Base-by-base conservation (phyloP, 2,888 invertebrate genomes). In the Mystacides longicornis region DNA sequence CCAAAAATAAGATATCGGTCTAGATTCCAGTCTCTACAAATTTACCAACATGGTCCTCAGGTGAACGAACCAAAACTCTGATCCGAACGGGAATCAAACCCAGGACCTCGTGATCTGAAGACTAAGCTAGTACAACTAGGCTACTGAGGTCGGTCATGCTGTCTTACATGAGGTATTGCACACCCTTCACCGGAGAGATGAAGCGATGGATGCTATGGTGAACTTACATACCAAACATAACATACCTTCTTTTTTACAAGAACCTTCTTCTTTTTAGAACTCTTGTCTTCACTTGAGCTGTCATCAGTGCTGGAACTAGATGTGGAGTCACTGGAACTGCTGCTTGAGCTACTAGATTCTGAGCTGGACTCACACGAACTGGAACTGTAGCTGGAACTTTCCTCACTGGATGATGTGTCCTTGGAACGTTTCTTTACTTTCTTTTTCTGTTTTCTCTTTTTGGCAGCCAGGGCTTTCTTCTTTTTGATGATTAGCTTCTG, bases 221-320 rank as follows among this genome's bases (percentile, higher is more conserved):
- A n/a, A n/a, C n/a, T n/a, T n/a, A n/a, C n/a, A n/a, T n/a, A n/a
- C n/a, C n/a, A 49, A 49, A 31, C 7, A 31, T 20, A 46, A 5
- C 4, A 42, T 23, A 58, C 59, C 57, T 57, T 60, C 31, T 59
- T 60, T n/a, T 37, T 49, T 9, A 4, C 18, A 22, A 19, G 49
- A n/a, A 19, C 18, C 48, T 48, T 45, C 48, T 58, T 56, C 18
- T 55, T 58, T 19, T 55, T 49, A 14, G 43, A 23, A 16, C 18
- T 42, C 21, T 49, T 31, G 18, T 11, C 11, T 14, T 37, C 37
- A 16, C 16, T 3, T 21, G 53, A 53, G 21, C 20, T 46, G n/a
- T 48, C 52, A n/a, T 37, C 37, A 16, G 31, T 45, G 11, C 37
- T 37, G n/a, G 37, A 37, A 37, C 37, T 37, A 14, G 37, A 37